Percentiles rank a stretch among this genome's conserved stretches.
Conservation (phyloP, 2,888 invertebrate species). For the Xanthia togata region DNA sequence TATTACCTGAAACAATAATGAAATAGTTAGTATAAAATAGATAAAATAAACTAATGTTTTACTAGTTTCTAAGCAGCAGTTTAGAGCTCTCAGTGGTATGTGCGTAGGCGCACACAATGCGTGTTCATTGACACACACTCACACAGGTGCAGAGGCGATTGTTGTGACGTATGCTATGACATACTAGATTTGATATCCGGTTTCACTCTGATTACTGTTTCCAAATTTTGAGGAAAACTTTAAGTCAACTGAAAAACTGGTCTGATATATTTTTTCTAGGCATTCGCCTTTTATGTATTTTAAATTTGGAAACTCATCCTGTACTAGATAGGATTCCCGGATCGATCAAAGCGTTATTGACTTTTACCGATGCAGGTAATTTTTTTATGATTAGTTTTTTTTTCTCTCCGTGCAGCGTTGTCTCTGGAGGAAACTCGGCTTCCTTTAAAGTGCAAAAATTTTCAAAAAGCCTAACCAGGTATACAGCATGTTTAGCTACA, state of each 20-base stretch:
- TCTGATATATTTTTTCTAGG: background rate
- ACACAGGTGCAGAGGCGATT: conserved; percentile 62
- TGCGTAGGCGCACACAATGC: conserved; percentile 70
- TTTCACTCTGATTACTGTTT: conserved; percentile 2
- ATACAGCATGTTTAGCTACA: background rate
- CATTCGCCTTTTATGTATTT: background rate
- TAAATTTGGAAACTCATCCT: background rate
- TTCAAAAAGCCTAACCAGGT: background rate
- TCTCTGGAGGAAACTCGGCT: background rate
- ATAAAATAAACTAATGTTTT: background rate
- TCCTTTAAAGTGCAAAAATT: background rate
- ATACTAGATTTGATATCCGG: conserved; percentile 30
- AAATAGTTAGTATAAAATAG: background rate
- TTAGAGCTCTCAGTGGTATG: conserved; percentile 62
- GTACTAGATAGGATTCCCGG: background rate
- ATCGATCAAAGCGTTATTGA: background rate
- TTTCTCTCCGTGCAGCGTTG: background rate
- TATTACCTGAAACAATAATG: conserved; percentile 43
- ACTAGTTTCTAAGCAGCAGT: conserved; percentile 54
- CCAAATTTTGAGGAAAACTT: background rate
- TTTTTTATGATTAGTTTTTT: background rate
- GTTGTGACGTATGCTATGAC: conserved; percentile 38
- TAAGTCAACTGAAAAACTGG: background rate
- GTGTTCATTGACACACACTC: conserved; percentile 71
- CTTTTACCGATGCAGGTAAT: background rate